phyloP scores from a whole-genome alignment of 2,113 vertebrate genomes.

The Strigops habroptila region DNA sequence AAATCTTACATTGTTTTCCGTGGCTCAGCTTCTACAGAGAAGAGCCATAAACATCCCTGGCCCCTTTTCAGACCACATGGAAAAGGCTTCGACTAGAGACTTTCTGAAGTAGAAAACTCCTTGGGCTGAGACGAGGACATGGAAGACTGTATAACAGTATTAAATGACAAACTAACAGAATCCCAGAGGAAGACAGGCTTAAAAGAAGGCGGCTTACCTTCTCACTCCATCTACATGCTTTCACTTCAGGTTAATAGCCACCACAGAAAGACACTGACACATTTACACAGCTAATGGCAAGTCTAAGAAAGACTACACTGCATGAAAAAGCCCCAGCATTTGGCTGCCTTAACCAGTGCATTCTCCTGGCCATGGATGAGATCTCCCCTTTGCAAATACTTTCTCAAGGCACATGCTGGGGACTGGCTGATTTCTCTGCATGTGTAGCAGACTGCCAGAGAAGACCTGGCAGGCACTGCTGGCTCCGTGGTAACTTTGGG shows the following conservation, averaged over 20 bases:
- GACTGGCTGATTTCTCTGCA: not conserved
- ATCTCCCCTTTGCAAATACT: not conserved
- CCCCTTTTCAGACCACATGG: not conserved
- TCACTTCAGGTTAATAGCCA: not conserved
- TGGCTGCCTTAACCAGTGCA: not conserved
- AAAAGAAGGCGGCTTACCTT: not conserved
- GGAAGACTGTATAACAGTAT: not conserved
- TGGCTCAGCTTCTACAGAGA: not conserved
- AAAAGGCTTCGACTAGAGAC: not conserved
- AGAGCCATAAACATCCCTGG: not conserved
- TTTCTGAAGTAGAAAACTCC: not conserved
- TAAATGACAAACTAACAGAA: not conserved
- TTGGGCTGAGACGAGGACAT: not conserved
- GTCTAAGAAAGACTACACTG: not conserved
- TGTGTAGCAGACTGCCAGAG: not conserved
- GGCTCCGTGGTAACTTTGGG: not conserved
- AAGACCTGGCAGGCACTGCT: not conserved
- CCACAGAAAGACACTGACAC: not conserved
- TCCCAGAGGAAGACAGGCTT: not conserved
- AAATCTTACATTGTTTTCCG: not conserved
- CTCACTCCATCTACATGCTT: not conserved
- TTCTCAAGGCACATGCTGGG: not conserved
- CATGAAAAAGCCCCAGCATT: accelerated
- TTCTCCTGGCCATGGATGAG: not conserved
- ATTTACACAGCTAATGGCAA: not conserved